Evolutionary conservation across 1,140 invertebrate genomes (phyloP), one percentile per base, ranked within the genome.

Genomic region (Eulimnadia texana): DNA sequence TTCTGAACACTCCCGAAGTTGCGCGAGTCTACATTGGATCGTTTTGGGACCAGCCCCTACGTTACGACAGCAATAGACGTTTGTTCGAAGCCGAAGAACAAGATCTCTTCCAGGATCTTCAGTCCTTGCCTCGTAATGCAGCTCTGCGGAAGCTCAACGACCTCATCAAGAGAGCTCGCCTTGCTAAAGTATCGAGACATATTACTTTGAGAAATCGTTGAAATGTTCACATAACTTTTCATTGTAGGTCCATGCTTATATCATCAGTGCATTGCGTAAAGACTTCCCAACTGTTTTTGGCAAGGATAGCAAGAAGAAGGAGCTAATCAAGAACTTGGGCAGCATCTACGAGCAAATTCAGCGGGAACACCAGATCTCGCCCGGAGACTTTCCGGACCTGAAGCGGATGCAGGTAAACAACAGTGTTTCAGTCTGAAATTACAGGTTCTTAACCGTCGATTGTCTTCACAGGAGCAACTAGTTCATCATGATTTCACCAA

Each of bases 21-120:
- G 90, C 93, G 0, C 78, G 95, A 64, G 95, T 99, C 1, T 99
- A 97, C 70, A 94, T 98, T 67, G 94, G 95, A n/a, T 95, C 92
- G 1, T 98, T 97, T 73, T 98, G 94, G 94, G 93, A 98, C 74
- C 85, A 97, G 71, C 93, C 93, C 0, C 76, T 98, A 29, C 81
- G 92, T 64, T 95, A 91, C 73, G 93, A 93, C 72, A 82, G 85
- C 2, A 92, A 93, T 71, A 78, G 88, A 68, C 80, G 79, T 64
- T 77, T 97, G 22, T 98, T 98, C 73, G 92, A 97, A 76, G 86
- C 95, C 64, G 95, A 99, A 78, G 92, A 97, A 74, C 89, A 96
- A 71, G 95, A 98, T 76, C 78, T 99, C 47, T 98, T 98, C 72
- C 82, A 81, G 69, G 95, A 98, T 70, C 80, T 98, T 70, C 91